Conservation (phyloP, 2,797 vertebrate species). For the Oophaga sylvatica region DNA sequence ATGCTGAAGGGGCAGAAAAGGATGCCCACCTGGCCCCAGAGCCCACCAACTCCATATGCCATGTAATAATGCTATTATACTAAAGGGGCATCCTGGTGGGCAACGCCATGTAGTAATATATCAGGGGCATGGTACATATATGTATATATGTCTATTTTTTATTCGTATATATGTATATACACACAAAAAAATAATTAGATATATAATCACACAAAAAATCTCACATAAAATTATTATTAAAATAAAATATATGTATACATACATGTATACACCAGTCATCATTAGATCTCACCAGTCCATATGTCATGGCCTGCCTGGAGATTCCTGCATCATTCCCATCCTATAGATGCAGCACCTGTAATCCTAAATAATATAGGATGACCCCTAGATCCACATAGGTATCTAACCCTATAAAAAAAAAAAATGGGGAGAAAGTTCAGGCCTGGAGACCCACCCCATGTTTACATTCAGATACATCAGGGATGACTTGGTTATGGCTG, state of each 20-base stretch:
- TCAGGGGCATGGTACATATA: too few relatives aligned
- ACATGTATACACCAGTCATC: not conserved
- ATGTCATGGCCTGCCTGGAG: not conserved
- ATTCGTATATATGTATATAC: too few relatives aligned
- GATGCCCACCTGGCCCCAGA: not conserved
- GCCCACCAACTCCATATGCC: not conserved
- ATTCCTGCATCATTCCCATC: not conserved
- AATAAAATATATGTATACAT: not conserved
- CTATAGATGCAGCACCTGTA: not conserved
- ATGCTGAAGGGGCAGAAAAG: not conserved
- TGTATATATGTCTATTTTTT: too few relatives aligned
- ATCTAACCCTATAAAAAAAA: conserved; percentile 17
- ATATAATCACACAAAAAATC: too few relatives aligned
- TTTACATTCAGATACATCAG: conserved; percentile 27
- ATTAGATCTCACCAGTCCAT: not conserved
- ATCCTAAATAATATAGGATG: not conserved
- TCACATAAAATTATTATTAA: too few relatives aligned
- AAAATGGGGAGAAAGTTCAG: not conserved
- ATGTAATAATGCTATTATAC: not conserved
- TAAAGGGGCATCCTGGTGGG: too few relatives aligned
- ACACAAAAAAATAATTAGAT: not conserved
- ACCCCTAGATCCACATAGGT: not conserved
- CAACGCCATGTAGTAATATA: too few relatives aligned
- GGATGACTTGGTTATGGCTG: conserved; percentile 12
- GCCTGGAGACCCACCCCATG: conserved; percentile 11